These are phyloP conservation scores for Sinopyrophorus schimmeli DNA, from an alignment of 2,888 invertebrate species.

Conservation along the genomic window DNA sequence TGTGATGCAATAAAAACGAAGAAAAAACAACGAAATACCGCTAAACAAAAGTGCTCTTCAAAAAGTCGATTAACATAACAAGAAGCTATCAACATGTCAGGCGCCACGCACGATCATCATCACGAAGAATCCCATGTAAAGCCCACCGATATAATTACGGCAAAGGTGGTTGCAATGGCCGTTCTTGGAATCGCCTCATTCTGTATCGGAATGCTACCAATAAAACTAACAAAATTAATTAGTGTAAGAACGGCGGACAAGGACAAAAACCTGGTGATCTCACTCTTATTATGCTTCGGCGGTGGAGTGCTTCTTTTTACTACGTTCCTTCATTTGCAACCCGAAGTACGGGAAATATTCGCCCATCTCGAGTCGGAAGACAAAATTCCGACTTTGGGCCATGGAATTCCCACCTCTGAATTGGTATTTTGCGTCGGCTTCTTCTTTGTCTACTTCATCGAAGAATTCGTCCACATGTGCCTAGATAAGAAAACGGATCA, in stretches of 20 bases:
- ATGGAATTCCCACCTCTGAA: conserved; percentile 60
- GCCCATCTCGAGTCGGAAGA: conserved; percentile 54
- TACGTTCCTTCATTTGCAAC: conserved; percentile 66
- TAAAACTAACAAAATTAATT: conserved; percentile 49
- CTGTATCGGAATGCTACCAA: conserved; percentile 62
- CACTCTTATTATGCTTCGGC: conserved; percentile 65
- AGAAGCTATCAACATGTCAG: background rate
- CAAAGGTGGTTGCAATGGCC: conserved; percentile 64
- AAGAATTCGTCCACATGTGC: conserved; percentile 63
- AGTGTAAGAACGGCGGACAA: conserved; percentile 48
- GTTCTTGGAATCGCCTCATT: conserved; percentile 63
- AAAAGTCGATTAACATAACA: conserved; percentile 7
- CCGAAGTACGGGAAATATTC: conserved; percentile 66
- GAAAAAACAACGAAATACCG: background rate
- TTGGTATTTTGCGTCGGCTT: conserved; percentile 66
- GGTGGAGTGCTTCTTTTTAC: conserved; percentile 69
- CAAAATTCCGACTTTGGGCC: conserved; percentile 54
- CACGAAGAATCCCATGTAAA: conserved; percentile 4
- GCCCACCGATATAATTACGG: conserved; percentile 52
- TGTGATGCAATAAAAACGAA: background rate
- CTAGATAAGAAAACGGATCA: conserved; percentile 57
- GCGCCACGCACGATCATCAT: conserved; percentile 9
- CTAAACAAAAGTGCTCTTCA: background rate
- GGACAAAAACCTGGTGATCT: conserved; percentile 59
- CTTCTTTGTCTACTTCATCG: conserved; percentile 66